A percentile compares a stretch with the other conserved stretches of the same genome.
phyloP scores from a whole-genome alignment of 2,797 vertebrate genomes.

The Sciaenops ocellatus region DNA sequence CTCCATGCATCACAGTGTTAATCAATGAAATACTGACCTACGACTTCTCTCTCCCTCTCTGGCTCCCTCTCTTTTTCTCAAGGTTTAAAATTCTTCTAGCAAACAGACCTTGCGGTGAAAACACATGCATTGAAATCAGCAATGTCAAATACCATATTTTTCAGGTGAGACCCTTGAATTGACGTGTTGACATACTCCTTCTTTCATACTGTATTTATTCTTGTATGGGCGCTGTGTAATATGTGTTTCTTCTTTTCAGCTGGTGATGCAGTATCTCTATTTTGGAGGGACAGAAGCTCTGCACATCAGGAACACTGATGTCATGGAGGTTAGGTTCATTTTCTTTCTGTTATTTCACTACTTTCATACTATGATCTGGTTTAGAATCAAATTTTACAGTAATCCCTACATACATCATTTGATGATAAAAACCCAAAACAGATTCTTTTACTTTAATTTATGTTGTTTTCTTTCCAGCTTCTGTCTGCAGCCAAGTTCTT shows the following conservation, averaged over 20 bases:
- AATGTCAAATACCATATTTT: conserved; percentile 99
- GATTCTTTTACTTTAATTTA: background rate
- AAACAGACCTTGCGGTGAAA: conserved; percentile 94
- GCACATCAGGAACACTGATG: conserved; percentile 95
- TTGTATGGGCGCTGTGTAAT: conserved; percentile 7
- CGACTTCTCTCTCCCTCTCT: background rate
- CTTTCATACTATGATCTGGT: background rate
- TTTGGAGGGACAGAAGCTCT: conserved; percentile 95
- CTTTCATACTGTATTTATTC: background rate
- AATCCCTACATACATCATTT: background rate
- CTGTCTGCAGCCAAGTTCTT: conserved; percentile 98
- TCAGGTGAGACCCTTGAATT: conserved; percentile 84
- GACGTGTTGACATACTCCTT: background rate
- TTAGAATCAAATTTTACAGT: background rate
- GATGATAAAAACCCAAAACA: background rate
- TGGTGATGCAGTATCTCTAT: conserved; percentile 99
- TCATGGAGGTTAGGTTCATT: conserved; percentile 92
- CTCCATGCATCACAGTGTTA: background rate
- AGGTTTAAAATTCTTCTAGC: conserved; percentile 97
- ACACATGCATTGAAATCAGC: conserved; percentile 98
- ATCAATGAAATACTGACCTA: background rate
- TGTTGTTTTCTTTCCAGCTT: conserved; percentile 83
- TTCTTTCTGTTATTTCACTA: background rate
- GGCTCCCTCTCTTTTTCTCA: conserved; percentile 17
- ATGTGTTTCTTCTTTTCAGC: conserved; percentile 80